A percentile compares a stretch with the other conserved stretches of the same genome.
These are phyloP conservation scores for Drosophila paramelanica DNA, from an alignment of 2,888 invertebrate species.

Conservation along the genomic window DNA sequence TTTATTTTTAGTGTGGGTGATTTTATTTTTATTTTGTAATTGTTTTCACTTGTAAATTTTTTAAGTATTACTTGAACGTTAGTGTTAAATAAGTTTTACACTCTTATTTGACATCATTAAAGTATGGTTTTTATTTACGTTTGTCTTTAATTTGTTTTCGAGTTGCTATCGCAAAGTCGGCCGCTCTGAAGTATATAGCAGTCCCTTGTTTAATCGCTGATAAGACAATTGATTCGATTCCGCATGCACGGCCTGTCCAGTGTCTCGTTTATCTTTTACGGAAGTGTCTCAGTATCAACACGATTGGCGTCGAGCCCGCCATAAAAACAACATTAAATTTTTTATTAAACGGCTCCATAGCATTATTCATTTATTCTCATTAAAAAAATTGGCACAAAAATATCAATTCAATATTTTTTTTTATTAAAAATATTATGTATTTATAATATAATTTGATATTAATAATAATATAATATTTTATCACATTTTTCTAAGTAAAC, in stretches of 20 bases:
- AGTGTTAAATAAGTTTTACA: background rate
- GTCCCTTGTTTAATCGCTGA: constrained; percentile 34
- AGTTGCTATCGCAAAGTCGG: constrained; percentile 14
- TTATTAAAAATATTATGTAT: too few species aligned
- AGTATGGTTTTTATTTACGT: constrained; percentile 1
- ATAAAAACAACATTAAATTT: too few species aligned
- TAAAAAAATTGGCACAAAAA: too few species aligned
- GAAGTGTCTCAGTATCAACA: constrained; percentile 22
- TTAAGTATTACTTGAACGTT: background rate
- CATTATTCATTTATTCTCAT: background rate
- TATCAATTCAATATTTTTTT: too few species aligned
- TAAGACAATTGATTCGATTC: constrained; percentile 35
- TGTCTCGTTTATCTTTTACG: constrained; percentile 44
- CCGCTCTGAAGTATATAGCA: constrained; percentile 17
- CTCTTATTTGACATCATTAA: background rate
- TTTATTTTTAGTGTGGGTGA: constrained; percentile 15
- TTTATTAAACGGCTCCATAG: background rate
- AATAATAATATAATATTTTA: too few species aligned
- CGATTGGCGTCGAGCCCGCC: background rate
- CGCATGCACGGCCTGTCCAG: background rate
- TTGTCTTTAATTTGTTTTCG: background rate
- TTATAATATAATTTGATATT: too few species aligned
- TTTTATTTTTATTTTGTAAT: constrained; percentile 6
- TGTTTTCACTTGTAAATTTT: background rate
- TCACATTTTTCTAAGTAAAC: too few species aligned